Evolutionary conservation across 2,888 invertebrate species (phyloP), one percentile per base, ranked within the genome.

Genomic region (Pasiphila rectangulata): DNA sequence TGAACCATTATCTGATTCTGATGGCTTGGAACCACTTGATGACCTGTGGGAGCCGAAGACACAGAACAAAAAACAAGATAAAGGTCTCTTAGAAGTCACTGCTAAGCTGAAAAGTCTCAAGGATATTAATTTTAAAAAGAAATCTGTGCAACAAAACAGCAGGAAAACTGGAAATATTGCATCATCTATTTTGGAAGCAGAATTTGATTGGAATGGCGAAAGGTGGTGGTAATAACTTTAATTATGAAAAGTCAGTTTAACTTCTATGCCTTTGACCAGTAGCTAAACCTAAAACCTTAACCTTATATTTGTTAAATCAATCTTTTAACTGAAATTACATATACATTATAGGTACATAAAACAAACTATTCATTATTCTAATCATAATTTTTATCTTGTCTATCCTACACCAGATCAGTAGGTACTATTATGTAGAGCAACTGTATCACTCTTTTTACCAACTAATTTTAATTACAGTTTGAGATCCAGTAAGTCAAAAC

Each of bases 101-200:
- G 47, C n/a, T 51, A 61, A 50, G 37, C 34, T 17, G 49, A 57
- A 37, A 40, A 40, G 46, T 19, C 34, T 51, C 9, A 49, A 40
- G 47, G 57, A 47, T 30, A 46, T 17, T 52, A 63, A 61, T 30
- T 56, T 40, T 60, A 57, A 50, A 51, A 56, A 20, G 57, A 62
- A 45, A 17, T 20, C 30, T 5, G 12, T 6, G 38, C 43, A 34
- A 2, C 50, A 49, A 21, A 40, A 29, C 30, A 50, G 54, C 36
- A 56, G 51, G 29, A 66, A 61, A 51, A 74, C 72, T 13, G 77
- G 71, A 54, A 79, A 67, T 17, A 4, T 9, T 48, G 83, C 83
- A 32, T 69, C 81, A 38, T 83, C 86, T 50, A 66, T 87, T 58
- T 62, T 86, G 59, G 87, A 87, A 70, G 83, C 81, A 29, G 76